Percentiles rank a stretch among this genome's conserved stretches.
phyloP scores from a whole-genome alignment of 2,113 vertebrate species.

The Cryptotis parvus region DNA sequence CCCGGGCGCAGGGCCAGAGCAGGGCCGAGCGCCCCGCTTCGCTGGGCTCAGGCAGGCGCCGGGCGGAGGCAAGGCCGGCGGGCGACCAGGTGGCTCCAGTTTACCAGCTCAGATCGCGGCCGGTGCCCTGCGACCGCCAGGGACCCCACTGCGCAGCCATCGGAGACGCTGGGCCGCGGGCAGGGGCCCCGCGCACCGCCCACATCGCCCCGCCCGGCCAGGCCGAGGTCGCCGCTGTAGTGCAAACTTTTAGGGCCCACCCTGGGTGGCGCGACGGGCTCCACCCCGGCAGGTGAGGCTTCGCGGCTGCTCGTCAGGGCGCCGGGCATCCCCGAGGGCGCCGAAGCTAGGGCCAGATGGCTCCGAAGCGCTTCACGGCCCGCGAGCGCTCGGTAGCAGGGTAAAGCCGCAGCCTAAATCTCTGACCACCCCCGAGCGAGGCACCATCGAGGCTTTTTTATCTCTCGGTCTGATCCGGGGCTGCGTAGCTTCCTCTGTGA shows the following conservation, averaged over 20 bases:
- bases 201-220: constrained; percentile 71
- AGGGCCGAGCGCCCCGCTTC: no score
- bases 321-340: constrained; percentile 85
- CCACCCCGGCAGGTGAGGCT: constrained; percentile 71
- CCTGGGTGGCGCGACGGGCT: constrained; percentile 59
- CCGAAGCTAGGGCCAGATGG: constrained; percentile 93
- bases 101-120: constrained; percentile 40
- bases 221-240: constrained; percentile 75
- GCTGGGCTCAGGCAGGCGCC: no score
- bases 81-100: background rate
- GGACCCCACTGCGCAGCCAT: constrained; percentile 70
- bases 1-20: no score
- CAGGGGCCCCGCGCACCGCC: constrained; percentile 65
- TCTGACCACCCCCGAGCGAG: constrained; percentile 94
- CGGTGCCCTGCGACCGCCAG: constrained; percentile 58
- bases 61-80: constrained; percentile 58
- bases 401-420: constrained; percentile 94
- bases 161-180: constrained; percentile 63
- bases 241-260: constrained; percentile 80
- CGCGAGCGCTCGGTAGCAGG: constrained; percentile 85
- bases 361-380: constrained; percentile 86
- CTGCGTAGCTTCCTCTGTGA: constrained; percentile 93
- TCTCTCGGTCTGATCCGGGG: constrained; percentile 92
- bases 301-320: constrained; percentile 81
- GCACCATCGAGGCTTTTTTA: constrained; percentile 95